Percentiles rank a stretch among this genome's conserved stretches.
phyloP scores from a whole-genome alignment of 37 sponge, comb jelly and placozoan species.

The Mnemiopsis leidyi region DNA sequence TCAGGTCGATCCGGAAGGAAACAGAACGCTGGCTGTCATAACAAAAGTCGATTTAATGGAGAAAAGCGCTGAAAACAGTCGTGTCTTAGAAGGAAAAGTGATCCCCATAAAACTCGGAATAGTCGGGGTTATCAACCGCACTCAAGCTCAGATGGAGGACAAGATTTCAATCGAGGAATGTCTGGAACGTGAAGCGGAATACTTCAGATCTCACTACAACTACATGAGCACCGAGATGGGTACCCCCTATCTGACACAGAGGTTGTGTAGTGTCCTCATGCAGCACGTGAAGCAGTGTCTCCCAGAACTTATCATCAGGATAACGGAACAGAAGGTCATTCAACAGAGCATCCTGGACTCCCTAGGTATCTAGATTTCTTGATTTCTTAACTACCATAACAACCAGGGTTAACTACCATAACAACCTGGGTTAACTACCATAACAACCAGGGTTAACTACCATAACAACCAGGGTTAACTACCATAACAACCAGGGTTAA shows the following conservation, averaged over 20 bases:
- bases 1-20: neutral
- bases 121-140: slow-evolving; percentile 27
- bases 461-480: too few species aligned
- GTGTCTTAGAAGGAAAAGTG: neutral
- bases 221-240: slow-evolving; percentile 79
- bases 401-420: too few species aligned
- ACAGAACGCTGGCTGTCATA: neutral
- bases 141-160: neutral
- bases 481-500: too few species aligned
- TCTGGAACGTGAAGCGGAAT: slow-evolving; percentile 77
- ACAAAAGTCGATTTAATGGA: slow-evolving; percentile 4
- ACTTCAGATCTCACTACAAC: slow-evolving; percentile 81
- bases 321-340: slow-evolving; percentile 30
- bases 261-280: slow-evolving; percentile 76
- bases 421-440: too few species aligned
- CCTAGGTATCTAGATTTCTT: too few species aligned
- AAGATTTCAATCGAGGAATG: slow-evolving; percentile 75
- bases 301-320: neutral
- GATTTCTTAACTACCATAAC: too few species aligned
- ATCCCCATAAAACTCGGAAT: neutral
- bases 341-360: neutral
- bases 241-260: slow-evolving; percentile 77
- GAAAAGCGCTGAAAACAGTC: neutral
- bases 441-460: too few species aligned
- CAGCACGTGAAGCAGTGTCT: slow-evolving; percentile 21